phyloP scores from a whole-genome alignment of 2,888 invertebrate species.

The Ashinkailepas kermadecensis region DNA sequence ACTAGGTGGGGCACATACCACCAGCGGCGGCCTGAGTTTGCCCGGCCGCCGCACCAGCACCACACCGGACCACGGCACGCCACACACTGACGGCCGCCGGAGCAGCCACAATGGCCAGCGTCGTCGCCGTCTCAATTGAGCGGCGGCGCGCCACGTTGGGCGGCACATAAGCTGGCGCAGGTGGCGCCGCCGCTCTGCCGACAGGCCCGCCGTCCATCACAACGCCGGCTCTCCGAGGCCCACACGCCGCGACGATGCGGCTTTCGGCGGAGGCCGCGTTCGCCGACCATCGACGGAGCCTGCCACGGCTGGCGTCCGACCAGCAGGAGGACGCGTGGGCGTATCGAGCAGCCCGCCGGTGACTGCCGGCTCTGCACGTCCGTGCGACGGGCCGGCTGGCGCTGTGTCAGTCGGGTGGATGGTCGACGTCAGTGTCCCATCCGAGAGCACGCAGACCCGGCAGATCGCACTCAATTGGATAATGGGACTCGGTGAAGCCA shows the following conservation, averaged over 20 bases:
- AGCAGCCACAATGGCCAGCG: background rate
- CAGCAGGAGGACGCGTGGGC: too few species aligned
- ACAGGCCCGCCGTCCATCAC: background rate
- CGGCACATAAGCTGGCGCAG: background rate
- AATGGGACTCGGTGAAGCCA: background rate
- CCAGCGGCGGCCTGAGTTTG: too few species aligned
- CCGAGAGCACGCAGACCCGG: too few species aligned
- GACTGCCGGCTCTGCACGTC: too few species aligned
- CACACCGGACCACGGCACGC: background rate
- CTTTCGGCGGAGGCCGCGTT: too few species aligned
- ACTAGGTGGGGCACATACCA: too few species aligned
- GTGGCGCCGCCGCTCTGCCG: background rate
- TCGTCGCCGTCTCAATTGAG: background rate
- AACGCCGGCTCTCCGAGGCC: background rate
- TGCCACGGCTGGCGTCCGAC: too few species aligned
- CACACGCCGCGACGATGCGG: background rate
- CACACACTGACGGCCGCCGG: background rate
- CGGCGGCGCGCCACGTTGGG: background rate
- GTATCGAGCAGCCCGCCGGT: too few species aligned
- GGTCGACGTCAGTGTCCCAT: too few species aligned
- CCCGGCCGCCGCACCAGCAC: background rate
- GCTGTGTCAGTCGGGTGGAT: too few species aligned
- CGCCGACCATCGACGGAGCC: too few species aligned
- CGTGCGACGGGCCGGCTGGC: too few species aligned
- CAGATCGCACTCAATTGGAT: background rate